These are phyloP conservation scores for Canis aureus DNA, from an alignment of 2,113 vertebrate genomes.

Conservation along the genomic window DNA sequence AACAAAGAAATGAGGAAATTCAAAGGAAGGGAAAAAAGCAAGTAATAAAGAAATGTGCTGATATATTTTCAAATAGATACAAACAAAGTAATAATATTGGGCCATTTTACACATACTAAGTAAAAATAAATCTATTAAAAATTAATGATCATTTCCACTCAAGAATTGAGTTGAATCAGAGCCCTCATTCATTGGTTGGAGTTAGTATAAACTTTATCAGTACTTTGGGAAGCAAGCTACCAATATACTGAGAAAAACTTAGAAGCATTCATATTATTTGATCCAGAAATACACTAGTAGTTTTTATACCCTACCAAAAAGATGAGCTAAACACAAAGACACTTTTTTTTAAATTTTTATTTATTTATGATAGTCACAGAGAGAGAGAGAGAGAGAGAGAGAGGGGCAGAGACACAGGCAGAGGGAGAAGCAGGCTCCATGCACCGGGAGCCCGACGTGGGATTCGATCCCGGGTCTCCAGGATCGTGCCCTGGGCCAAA, in stretches of 20 bases:
- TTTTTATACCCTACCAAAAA: background rate
- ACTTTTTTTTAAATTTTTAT: background rate
- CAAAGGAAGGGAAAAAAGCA: background rate
- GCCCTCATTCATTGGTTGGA: background rate
- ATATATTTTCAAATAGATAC: background rate
- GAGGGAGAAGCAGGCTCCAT: too few species aligned
- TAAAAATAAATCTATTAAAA: constrained; percentile 17
- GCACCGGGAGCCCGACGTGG: too few species aligned
- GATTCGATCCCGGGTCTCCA: too few species aligned
- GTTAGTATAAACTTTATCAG: background rate
- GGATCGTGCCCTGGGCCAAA: too few species aligned
- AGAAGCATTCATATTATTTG: background rate
- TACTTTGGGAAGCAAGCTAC: background rate
- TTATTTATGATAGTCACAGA: too few species aligned
- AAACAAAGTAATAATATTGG: background rate
- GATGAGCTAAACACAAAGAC: background rate
- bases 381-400: too few species aligned
- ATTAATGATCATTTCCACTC: background rate
- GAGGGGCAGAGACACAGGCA: too few species aligned
- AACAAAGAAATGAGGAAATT: background rate
- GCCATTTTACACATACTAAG: background rate
- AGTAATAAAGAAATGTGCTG: background rate
- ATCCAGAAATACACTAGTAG: background rate
- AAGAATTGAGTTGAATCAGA: background rate
- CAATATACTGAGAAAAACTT: background rate